Base-by-base conservation (phyloP, 2,113 vertebrate genomes). In the Oreochromis spilurus region DNA sequence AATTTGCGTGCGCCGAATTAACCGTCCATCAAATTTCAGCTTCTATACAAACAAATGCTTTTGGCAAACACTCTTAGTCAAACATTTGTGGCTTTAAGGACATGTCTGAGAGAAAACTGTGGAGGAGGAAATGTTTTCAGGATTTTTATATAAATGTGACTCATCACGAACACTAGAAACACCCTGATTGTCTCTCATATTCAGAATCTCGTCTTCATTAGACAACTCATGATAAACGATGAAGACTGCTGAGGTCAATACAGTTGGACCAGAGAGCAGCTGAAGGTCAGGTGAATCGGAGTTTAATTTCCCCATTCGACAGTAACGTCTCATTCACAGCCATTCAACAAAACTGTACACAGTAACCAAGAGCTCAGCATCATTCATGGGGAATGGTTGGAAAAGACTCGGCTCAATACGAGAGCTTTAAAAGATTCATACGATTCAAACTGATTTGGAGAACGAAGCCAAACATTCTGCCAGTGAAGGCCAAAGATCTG, bases 11-110 rank as follows among this genome's bases (percentile, higher is more conserved):
- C 24, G 19, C 8, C 7, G 16, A 78, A 45, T 87, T 29, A 81
- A 48, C 48, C 40, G 62, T 78, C 80, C 54, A 29, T 91, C 83
- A 89, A 13, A 52, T 38, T 21, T 43, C 60, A 34, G 29, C 13
- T 26, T 26, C 75, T 29, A 38, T 77, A 57, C 72, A 89, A 75
- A 58, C 14, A 50, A 4, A 43, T 40, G 17, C 13, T 58, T 75
- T 21, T 17, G 75, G 40, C 70, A 10, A 11, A 19, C 6, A 5
- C 36, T 4, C 26, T 16, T 17, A 1, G 60, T 14, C n/a, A 19
- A 62, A 60, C 52, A 38, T 60, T 60, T 53, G 7, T 36, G 19
- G 10, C 40, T 53, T 48, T 29, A 16, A 80, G 5, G 75, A 53
- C 9, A 54, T 4, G 5, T 31, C 48, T 11, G 19, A 55, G 24